Percentiles rank a stretch among this genome's conserved stretches.
Conservation (phyloP, 2,888 invertebrate genomes). For the Athetis lepigone region DNA sequence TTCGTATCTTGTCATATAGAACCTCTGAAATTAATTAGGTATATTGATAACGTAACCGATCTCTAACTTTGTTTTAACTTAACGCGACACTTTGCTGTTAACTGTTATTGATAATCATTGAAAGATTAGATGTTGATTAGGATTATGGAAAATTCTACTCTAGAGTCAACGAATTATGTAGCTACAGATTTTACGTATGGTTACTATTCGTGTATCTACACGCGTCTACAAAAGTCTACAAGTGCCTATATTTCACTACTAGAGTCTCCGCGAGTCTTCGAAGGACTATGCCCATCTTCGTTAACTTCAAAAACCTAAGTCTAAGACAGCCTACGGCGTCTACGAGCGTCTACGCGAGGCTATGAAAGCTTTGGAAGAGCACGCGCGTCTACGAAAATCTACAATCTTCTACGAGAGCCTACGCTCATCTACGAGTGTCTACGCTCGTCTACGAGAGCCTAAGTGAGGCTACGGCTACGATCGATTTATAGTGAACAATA, state of each 20-base stretch:
- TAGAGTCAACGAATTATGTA: no score
- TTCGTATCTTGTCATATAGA: constrained; percentile 38
- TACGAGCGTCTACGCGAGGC: neutral
- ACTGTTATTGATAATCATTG: neutral
- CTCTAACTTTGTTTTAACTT: constrained; percentile 22
- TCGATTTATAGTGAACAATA: no score
- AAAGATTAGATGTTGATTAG: neutral
- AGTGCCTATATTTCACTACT: no score
- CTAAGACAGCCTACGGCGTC: neutral
- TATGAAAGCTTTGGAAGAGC: no score
- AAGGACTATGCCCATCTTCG: no score
- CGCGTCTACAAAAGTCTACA: no score
- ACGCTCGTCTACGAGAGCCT: neutral
- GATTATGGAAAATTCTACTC: neutral
- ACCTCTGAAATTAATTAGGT: constrained; percentile 36
- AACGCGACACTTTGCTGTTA: constrained; percentile 1
- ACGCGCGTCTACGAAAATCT: neutral
- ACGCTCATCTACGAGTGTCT: neutral
- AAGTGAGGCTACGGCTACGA: neutral
- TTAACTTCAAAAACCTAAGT: no score
- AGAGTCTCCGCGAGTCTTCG: no score
- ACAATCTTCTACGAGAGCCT: neutral
- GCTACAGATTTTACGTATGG: no score
- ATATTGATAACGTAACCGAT: constrained; percentile 11
- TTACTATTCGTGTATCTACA: no score